Evolutionary conservation across 2,888 invertebrate genomes (phyloP).

Genomic region (Ornithoptera priamus): DNA sequence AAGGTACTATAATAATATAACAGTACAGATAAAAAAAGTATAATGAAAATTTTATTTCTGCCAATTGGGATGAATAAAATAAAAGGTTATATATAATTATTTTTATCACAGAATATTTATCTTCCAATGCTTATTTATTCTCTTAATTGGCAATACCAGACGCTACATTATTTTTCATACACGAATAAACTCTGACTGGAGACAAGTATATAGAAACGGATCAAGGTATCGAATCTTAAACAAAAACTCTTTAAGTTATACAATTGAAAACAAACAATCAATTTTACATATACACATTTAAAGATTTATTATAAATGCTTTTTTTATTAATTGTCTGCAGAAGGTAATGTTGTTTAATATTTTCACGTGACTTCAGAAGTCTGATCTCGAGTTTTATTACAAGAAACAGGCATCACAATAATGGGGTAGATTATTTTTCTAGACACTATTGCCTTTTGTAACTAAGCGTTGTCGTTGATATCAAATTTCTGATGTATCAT

Average conservation of each 20-base stretch:
- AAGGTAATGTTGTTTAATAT: conserved; percentile 8
- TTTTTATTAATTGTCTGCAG: conserved; percentile 12
- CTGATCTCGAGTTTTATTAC: conserved; percentile 34
- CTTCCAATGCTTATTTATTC: neutral
- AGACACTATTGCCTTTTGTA: too few relatives aligned
- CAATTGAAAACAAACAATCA: neutral
- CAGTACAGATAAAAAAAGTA: too few relatives aligned
- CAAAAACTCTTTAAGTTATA: conserved; percentile 11
- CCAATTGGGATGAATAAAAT: too few relatives aligned
- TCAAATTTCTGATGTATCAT: too few relatives aligned
- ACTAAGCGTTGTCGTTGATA: too few relatives aligned
- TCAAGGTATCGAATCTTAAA: conserved; percentile 24
- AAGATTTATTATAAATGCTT: neutral
- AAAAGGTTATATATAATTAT: too few relatives aligned
- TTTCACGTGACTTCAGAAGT: conserved; percentile 28
- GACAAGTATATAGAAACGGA: conserved; percentile 18
- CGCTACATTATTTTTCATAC: conserved; percentile 16
- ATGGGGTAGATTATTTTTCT: conserved; percentile 9
- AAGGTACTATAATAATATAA: too few relatives aligned
- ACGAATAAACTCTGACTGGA: conserved; percentile 22
- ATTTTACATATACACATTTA: conserved; percentile 1
- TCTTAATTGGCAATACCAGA: neutral
- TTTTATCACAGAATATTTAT: neutral
- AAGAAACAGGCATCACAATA: conserved; percentile 28
- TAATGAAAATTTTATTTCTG: too few relatives aligned